Evolutionary conservation across 2,113 vertebrate genomes (phyloP).

Genomic region (Mellivora capensis): DNA sequence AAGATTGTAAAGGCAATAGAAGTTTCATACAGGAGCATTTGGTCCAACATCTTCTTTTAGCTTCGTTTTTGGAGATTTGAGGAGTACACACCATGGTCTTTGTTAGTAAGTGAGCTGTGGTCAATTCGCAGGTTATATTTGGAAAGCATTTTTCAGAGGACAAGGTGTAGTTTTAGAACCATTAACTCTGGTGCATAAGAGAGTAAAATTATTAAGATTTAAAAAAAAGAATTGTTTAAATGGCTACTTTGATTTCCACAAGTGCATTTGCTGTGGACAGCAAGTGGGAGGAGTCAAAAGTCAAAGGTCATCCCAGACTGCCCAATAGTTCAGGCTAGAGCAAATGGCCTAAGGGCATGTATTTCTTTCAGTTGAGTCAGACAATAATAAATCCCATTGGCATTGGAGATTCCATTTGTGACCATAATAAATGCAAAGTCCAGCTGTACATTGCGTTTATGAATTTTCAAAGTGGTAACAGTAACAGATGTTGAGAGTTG

Average conservation of each 20-base stretch:
- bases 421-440: neutral
- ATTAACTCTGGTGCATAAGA: neutral
- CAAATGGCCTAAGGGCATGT: neutral
- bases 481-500: conserved; percentile 31
- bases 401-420: neutral
- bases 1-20: neutral
- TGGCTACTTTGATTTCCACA: neutral
- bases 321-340: neutral
- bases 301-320: neutral
- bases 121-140: neutral
- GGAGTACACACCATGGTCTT: neutral
- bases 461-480: conserved; percentile 4
- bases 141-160: neutral
- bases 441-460: neutral
- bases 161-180: neutral
- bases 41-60: neutral
- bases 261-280: neutral
- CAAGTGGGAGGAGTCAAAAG: neutral
- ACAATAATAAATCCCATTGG: neutral
- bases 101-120: neutral
- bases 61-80: neutral
- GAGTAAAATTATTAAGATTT: neutral
- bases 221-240: neutral
- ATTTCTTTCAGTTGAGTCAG: neutral
- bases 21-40: neutral